Percentiles rank a stretch among this genome's conserved stretches.
Evolutionary conservation across 2,888 invertebrate species (phyloP).

Genomic region (Dioctria rufipes): DNA sequence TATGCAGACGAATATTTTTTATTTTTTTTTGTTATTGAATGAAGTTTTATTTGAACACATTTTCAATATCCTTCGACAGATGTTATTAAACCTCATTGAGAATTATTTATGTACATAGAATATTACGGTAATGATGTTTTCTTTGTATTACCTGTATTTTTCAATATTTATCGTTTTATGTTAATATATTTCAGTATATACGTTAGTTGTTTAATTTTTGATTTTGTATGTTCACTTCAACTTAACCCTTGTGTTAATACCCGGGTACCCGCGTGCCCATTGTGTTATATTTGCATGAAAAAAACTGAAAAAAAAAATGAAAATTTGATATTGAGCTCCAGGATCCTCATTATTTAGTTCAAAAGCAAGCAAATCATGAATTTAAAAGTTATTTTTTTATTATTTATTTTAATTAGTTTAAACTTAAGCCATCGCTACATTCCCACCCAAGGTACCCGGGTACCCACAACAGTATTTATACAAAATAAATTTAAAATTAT

Average conservation of each 20-base stretch:
- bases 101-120: no score
- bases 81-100: no score
- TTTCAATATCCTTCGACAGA: no score
- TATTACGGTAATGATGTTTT: no score
- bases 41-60: no score
- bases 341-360: constrained; percentile 4
- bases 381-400: constrained; percentile 16
- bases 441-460: neutral
- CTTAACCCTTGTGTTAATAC: constrained; percentile 1
- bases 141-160: no score
- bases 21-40: no score
- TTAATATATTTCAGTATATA: no score
- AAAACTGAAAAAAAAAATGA: constrained; percentile 4
- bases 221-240: no score
- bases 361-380: constrained; percentile 2
- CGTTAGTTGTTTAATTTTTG: no score
- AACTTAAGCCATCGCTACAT: constrained; percentile 4
- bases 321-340: neutral
- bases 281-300: neutral
- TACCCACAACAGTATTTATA: constrained; percentile 9
- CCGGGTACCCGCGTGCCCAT: constrained; percentile 15
- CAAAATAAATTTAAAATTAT: neutral
- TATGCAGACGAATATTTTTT: no score
- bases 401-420: neutral
- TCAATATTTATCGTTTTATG: no score